phyloP scores from a whole-genome alignment of 2,888 invertebrate genomes.

The Lypha dubia region DNA sequence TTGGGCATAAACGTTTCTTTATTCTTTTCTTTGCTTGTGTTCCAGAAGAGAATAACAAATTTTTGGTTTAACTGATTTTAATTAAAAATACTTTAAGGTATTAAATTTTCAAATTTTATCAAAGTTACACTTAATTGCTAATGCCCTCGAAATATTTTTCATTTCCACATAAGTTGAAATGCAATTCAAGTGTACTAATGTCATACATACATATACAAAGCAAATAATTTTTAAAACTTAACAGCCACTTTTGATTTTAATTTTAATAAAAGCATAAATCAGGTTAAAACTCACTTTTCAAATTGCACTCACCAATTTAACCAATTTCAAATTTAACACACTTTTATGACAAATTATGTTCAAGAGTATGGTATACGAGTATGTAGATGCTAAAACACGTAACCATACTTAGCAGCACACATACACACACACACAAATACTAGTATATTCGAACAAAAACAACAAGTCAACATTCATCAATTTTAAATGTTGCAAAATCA shows the following conservation, averaged over 20 bases:
- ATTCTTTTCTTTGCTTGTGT: too few species aligned
- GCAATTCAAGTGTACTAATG: not conserved
- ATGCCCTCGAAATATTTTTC: not conserved
- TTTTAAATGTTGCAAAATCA: constrained; percentile 51
- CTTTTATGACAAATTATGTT: constrained; percentile 33
- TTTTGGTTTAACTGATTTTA: too few species aligned
- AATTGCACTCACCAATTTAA: constrained; percentile 36
- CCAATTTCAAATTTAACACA: constrained; percentile 35
- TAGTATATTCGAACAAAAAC: not conserved
- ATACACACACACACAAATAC: not conserved
- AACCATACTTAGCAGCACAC: not conserved
- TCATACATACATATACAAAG: not conserved
- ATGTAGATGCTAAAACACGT: constrained; percentile 3
- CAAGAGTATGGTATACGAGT: not conserved
- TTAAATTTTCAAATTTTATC: too few species aligned
- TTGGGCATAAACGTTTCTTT: too few species aligned
- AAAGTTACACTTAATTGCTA: too few species aligned
- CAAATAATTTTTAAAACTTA: not conserved
- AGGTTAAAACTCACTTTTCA: constrained; percentile 15
- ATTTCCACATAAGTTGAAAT: too few species aligned
- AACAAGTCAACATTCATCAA: constrained; percentile 49
- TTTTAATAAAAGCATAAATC: not conserved
- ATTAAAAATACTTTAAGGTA: too few species aligned
- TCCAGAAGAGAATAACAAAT: too few species aligned
- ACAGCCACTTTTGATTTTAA: constrained; percentile 22